Conservation (phyloP, 2,113 vertebrate genomes). For the Lonchura striata region DNA sequence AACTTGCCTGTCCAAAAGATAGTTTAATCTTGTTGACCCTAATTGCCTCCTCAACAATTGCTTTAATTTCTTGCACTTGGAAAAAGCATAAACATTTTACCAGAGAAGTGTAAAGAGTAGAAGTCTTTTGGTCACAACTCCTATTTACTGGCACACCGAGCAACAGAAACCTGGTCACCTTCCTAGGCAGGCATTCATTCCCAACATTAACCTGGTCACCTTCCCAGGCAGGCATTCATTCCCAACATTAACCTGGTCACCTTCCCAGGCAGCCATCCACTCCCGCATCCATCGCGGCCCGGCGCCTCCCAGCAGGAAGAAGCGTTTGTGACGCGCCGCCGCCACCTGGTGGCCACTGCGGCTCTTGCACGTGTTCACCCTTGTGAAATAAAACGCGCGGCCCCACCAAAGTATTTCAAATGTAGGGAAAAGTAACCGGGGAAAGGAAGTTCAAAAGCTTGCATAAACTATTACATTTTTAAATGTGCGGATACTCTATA, state of each 20-base stretch:
- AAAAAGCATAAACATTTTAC: not conserved
- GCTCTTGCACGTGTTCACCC: not conserved
- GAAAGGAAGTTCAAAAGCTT: not conserved
- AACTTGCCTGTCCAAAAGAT: not conserved
- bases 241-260: too few relatives aligned
- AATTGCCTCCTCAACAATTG: not conserved
- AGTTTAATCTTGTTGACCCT: not conserved
- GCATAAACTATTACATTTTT: not conserved
- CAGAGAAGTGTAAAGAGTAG: not conserved
- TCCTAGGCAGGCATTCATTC: too few relatives aligned
- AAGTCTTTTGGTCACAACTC: not conserved
- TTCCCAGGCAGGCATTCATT: too few relatives aligned
- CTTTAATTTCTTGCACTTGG: not conserved
- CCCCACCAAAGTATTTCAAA: not conserved
- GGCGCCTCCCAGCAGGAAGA: not conserved
- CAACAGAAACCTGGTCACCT: too few relatives aligned
- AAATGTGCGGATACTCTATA: not conserved
- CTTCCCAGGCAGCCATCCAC: too few relatives aligned
- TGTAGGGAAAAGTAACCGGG: rapidly evolving
- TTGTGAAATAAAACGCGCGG: not conserved
- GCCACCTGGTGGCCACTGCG: slow-evolving; percentile 10
- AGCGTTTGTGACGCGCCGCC: not conserved
- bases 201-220: too few relatives aligned
- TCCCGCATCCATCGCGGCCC: not conserved
- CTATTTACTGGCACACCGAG: not conserved